A percentile compares a stretch with the other conserved stretches of the same genome.
phyloP scores from a whole-genome alignment of 2,888 invertebrate genomes.

The Cerceris ruficornis region DNA sequence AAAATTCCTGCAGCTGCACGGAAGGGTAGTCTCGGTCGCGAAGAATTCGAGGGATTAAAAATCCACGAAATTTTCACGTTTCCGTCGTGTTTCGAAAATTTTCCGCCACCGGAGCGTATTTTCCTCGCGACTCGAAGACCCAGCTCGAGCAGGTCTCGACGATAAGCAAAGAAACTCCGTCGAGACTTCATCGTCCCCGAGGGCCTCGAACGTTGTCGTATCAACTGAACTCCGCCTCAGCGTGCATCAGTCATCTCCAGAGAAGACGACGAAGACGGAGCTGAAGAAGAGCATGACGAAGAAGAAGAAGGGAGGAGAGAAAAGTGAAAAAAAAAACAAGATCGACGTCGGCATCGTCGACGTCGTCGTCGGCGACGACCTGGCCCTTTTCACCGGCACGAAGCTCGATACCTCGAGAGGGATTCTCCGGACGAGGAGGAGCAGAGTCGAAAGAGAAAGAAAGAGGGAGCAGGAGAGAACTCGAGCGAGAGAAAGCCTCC shows the following conservation, averaged over 20 bases:
- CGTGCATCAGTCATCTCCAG: conserved; percentile 15
- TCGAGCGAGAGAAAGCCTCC: conserved; percentile 8
- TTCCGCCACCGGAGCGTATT: not conserved
- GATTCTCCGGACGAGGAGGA: conserved; percentile 48
- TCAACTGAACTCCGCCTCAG: conserved; percentile 6
- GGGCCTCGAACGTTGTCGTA: conserved; percentile 33
- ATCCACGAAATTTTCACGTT: not conserved
- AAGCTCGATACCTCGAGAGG: conserved; percentile 59
- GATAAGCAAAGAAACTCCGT: conserved; percentile 1
- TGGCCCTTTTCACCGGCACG: conserved; percentile 45
- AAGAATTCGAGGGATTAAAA: not conserved
- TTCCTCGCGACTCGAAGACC: not conserved
- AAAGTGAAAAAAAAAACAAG: conserved; percentile 19
- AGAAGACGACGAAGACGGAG: conserved; percentile 9
- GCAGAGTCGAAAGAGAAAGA: conserved; percentile 50
- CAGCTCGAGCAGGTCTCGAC: not conserved
- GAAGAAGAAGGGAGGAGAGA: not conserved
- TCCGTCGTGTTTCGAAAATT: not conserved
- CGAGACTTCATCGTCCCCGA: conserved; percentile 7
- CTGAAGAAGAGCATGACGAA: not conserved
- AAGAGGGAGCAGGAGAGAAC: conserved; percentile 40
- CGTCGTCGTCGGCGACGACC: conserved; percentile 35
- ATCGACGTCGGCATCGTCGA: conserved; percentile 43
- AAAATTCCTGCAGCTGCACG: too few relatives aligned
- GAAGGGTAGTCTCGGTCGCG: too few relatives aligned